phyloP scores from a whole-genome alignment of 2,797 vertebrate genomes.

The Chelmon rostratus region DNA sequence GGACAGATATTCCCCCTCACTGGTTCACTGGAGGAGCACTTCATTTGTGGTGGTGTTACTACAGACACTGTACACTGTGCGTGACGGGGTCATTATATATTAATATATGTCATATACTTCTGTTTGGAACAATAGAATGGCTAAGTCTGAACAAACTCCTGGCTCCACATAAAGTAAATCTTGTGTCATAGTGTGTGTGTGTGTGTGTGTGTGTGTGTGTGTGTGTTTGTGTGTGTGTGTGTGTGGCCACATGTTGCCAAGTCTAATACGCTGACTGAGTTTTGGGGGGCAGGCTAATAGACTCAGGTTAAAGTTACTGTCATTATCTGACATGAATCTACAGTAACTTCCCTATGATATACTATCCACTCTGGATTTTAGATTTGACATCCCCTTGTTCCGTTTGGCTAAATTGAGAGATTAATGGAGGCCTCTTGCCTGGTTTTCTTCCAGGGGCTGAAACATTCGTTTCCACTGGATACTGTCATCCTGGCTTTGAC shows the following conservation, averaged over 20 bases:
- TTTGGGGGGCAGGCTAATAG: slow-evolving; percentile 45
- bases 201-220: neutral
- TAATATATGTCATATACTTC: slow-evolving; percentile 58
- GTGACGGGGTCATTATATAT: slow-evolving; percentile 52
- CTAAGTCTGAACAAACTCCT: slow-evolving; percentile 41
- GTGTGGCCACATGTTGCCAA: slow-evolving; percentile 40
- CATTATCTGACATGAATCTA: slow-evolving; percentile 67
- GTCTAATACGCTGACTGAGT: slow-evolving; percentile 41
- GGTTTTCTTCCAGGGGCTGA: slow-evolving; percentile 60
- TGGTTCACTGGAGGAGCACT: slow-evolving; percentile 69
- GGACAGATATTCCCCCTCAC: slow-evolving; percentile 50
- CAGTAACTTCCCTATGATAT: slow-evolving; percentile 67
- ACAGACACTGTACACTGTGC: slow-evolving; percentile 58
- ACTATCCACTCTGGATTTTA: slow-evolving; percentile 76
- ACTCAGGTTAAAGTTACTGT: slow-evolving; percentile 65
- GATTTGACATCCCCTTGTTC: slow-evolving; percentile 64
- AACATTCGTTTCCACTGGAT: slow-evolving; percentile 65
- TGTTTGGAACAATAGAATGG: slow-evolving; percentile 56
- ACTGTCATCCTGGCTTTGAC: slow-evolving; percentile 67
- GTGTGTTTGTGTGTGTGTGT: neutral
- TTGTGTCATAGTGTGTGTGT: slow-evolving; percentile 15
- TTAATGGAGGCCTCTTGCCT: slow-evolving; percentile 65
- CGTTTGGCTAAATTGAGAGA: slow-evolving; percentile 69
- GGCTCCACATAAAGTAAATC: slow-evolving; percentile 10
- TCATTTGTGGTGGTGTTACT: slow-evolving; percentile 60